These are phyloP conservation scores for Aporrectodea caliginosa DNA, from an alignment of 1,140 invertebrate species.

Conservation along the genomic window DNA sequence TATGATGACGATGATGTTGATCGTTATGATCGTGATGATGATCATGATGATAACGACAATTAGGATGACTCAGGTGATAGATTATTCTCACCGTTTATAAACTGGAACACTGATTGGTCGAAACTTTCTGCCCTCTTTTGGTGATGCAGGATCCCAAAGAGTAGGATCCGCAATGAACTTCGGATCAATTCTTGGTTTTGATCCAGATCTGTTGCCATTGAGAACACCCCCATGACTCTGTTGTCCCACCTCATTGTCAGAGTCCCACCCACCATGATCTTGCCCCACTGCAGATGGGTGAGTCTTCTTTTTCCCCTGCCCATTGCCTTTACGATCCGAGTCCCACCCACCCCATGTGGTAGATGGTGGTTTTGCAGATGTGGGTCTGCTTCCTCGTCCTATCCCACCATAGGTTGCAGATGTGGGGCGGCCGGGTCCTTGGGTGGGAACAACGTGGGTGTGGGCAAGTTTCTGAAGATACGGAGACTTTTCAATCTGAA, in stretches of 20 bases:
- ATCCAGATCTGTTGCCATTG: conserved; percentile 13
- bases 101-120: conserved; percentile 44
- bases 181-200: conserved; percentile 53
- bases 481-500: conserved; percentile 39
- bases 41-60: no score
- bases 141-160: conserved; percentile 50
- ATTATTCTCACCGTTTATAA: conserved; percentile 36
- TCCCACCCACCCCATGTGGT: background rate
- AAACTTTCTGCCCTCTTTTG: conserved; percentile 32
- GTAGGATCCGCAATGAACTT: conserved; percentile 51
- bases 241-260: background rate
- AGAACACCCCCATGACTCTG: no score
- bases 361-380: background rate
- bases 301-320: conserved; percentile 18
- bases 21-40: no score
- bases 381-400: background rate
- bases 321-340: conserved; percentile 29
- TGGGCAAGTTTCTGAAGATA: conserved; percentile 48
- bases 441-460: conserved; percentile 33
- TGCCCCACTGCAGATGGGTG: background rate
- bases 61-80: no score
- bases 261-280: background rate
- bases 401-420: background rate
- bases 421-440: background rate
- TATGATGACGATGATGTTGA: no score